A percentile compares a stretch with the other conserved stretches of the same genome.
Conservation (phyloP, 2,113 vertebrate genomes). For the Pitta sordida region DNA sequence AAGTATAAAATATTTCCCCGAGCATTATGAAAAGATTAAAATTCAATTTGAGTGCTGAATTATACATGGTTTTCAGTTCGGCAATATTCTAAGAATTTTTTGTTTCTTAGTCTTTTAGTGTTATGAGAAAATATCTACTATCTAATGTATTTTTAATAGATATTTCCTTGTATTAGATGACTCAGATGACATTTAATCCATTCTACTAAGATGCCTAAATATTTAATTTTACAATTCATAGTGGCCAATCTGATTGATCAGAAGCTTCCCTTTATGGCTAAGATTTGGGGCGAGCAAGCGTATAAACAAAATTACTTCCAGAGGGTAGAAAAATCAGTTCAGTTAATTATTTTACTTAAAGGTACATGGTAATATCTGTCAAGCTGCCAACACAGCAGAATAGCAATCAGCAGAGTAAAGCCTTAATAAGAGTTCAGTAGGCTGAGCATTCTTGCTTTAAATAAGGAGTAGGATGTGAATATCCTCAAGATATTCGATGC, state of each 20-base stretch:
- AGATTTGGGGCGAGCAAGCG: not conserved
- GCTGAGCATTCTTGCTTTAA: conserved; percentile 55
- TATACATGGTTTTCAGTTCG: conserved; percentile 62
- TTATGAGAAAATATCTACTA: not conserved
- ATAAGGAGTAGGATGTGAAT: conserved; percentile 47
- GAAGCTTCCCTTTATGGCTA: not conserved
- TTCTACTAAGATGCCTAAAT: conserved; percentile 10
- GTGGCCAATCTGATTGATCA: conserved; percentile 6
- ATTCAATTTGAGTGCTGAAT: conserved; percentile 63
- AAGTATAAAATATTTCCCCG: conserved; percentile 57
- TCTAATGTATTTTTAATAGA: conserved; percentile 40
- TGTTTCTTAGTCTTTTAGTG: not conserved
- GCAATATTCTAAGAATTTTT: conserved; percentile 1
- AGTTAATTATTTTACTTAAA: conserved; percentile 18
- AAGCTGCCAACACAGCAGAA: conserved; percentile 14
- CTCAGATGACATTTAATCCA: not conserved
- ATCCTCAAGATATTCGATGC: conserved; percentile 32
- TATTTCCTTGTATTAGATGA: conserved; percentile 22
- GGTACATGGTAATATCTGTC: conserved; percentile 26
- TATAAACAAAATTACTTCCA: conserved; percentile 29
- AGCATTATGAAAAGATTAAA: conserved; percentile 59
- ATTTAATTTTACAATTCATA: conserved; percentile 41
- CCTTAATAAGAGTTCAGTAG: conserved; percentile 38
- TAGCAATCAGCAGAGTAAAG: conserved; percentile 13
- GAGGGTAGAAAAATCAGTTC: not conserved